These are phyloP conservation scores for Hydractinia symbiolongicarpus DNA, from an alignment of 30 jellyfish, hydroid and myxozoan species.

Conservation along the genomic window DNA sequence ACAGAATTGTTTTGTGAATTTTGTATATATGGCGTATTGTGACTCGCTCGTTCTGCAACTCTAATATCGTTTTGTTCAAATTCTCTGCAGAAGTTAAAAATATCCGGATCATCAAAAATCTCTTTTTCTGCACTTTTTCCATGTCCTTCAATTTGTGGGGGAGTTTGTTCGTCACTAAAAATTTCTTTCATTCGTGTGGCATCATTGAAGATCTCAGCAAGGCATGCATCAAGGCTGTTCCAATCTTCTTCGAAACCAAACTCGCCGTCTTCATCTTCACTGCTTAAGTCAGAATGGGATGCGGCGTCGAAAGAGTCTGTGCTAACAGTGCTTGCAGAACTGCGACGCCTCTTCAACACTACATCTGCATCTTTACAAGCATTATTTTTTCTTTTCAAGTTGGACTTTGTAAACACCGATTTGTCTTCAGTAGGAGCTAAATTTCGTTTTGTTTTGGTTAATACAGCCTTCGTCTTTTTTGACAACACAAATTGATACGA, in stretches of 20 bases:
- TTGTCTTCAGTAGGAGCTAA: not conserved
- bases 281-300: conserved; percentile 2
- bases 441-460: not conserved
- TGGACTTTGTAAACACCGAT: not conserved
- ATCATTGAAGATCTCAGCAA: conserved; percentile 4
- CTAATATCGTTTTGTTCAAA: too few relatives aligned
- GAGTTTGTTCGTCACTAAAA: not conserved
- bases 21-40: too few relatives aligned
- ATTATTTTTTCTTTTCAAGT: not conserved
- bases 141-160: too few relatives aligned
- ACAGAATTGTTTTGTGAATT: too few relatives aligned
- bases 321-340: conserved; percentile 1
- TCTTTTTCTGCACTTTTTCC: too few relatives aligned
- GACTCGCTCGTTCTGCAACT: too few relatives aligned
- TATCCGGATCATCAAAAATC: too few relatives aligned
- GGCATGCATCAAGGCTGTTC: not conserved
- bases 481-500: not conserved
- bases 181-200: not conserved
- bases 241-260: not conserved
- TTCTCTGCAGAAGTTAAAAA: too few relatives aligned
- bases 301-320: not conserved
- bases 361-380: not conserved
- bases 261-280: conserved; percentile 8
- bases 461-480: conserved; percentile 14
- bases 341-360: not conserved